Conservation (phyloP, 2,797 vertebrate species). For the Kryptopterus vitreolus region DNA sequence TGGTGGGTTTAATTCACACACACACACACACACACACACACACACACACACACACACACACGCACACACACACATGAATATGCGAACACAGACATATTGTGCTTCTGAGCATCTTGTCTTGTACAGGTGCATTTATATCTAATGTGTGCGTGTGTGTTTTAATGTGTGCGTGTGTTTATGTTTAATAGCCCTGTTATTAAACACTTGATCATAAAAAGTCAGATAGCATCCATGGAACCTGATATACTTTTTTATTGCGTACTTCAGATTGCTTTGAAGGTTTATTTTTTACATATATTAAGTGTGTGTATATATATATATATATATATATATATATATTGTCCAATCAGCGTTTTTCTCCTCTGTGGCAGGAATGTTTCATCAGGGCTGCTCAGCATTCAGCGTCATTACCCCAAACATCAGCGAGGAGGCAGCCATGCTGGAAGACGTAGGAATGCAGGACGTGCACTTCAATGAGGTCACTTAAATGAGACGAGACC, state of each 20-base stretch:
- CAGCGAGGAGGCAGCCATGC: slow-evolving; percentile 96
- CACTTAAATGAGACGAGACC: background rate
- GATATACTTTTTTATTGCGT: slow-evolving; percentile 1
- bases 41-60: background rate
- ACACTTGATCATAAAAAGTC: slow-evolving; percentile 4
- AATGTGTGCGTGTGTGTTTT: background rate
- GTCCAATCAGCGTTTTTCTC: background rate
- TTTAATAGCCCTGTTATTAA: background rate
- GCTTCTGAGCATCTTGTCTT: background rate
- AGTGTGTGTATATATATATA: too few relatives aligned
- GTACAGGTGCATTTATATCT: background rate
- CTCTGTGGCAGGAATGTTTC: slow-evolving; percentile 83
- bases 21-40: background rate
- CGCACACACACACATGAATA: too few relatives aligned
- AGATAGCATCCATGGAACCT: background rate
- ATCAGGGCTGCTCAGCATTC: slow-evolving; percentile 92
- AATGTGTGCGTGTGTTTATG: slow-evolving; percentile 7
- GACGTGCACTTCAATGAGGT: slow-evolving; percentile 98
- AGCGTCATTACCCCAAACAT: slow-evolving; percentile 93
- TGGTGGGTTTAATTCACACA: slow-evolving; percentile 14
- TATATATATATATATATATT: too few relatives aligned
- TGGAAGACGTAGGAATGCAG: slow-evolving; percentile 98
- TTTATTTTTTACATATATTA: background rate
- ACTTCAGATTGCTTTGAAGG: background rate
- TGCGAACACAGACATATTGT: too few relatives aligned